Base-by-base conservation (phyloP, 2,797 vertebrate species). In the Orientallactaga sibirica region DNA sequence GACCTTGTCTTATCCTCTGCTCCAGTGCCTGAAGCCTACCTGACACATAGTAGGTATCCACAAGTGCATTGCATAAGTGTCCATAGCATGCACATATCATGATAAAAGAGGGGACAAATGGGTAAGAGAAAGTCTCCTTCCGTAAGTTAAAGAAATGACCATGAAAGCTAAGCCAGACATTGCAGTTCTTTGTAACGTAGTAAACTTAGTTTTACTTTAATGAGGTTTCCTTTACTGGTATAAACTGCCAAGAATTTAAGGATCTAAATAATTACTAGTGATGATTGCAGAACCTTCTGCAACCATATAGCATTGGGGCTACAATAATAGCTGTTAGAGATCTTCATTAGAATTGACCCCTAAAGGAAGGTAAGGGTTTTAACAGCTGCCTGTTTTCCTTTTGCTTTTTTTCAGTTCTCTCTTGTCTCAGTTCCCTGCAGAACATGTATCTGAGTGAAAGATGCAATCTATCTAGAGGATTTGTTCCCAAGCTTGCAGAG, bases 241-340 rank as follows among this genome's bases (percentile, higher is more conserved):
- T 75, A 37, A 84, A 88, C n/a, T 20, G 4, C 24, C 79, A 85
- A 86, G 55, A 82, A 62, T 62, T 52, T 61, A 85, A 92, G 73
- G 61, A 52, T n/a, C 75, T 92, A 48, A 77, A 9, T 86, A 83
- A 86, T 76, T 70, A 29, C 33, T 70, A 25, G 84, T 62, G 85
- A 37, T 37, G 20, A 92, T 64, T 62, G 27, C 18, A 91, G 90
- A 92, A 37, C 2, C 0, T 83, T 84, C 43, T 87, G 80, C 29
- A 92, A 86, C 83, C 67, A 10, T 77, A 29, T 3, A 52, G 68
- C 29, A 20, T 5, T 64, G 27, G n/a, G 81, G 61, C 20, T 41
- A 86, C 62, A 43, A 0, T 79, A 55, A 33, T 67, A 78, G 25
- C 37, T 14, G 0, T 78, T 81, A 25, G 3, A 76, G 41, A 15